Percentiles rank a stretch among this genome's conserved stretches.
phyloP scores from a whole-genome alignment of 2,113 vertebrate genomes.

The Alexandromys fortis region DNA sequence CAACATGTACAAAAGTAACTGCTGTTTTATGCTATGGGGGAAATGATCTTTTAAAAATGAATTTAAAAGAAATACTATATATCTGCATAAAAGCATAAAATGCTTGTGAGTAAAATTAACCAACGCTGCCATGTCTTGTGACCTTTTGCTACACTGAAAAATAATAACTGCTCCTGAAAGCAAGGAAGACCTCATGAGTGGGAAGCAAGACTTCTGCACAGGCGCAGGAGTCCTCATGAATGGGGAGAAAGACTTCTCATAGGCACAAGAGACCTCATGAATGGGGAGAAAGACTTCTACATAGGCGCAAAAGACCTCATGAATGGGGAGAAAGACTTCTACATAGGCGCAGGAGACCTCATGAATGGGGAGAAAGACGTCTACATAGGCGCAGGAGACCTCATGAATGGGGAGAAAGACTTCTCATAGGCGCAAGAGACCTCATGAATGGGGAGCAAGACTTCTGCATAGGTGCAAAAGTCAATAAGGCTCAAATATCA shows the following conservation, averaged over 20 bases:
- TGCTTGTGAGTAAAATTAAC: slow-evolving; percentile 42
- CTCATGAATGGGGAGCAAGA: neutral
- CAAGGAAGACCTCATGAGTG: neutral
- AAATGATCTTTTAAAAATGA: neutral
- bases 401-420: neutral
- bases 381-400: neutral
- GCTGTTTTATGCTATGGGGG: neutral
- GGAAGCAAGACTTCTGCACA: neutral
- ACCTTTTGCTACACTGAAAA: slow-evolving; percentile 18
- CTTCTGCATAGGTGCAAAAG: neutral
- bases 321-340: neutral
- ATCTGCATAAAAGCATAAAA: slow-evolving; percentile 1
- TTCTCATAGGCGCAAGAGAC: neutral
- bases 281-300: neutral
- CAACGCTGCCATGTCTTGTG: neutral
- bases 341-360: neutral
- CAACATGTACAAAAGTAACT: slow-evolving; percentile 32
- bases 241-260: neutral
- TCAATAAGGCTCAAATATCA: neutral
- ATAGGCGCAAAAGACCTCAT: neutral
- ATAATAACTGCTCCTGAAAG: neutral
- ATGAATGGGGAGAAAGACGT: neutral
- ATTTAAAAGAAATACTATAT: slow-evolving; percentile 43
- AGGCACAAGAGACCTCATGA: neutral
- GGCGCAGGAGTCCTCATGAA: neutral